These are phyloP conservation scores for Hypotaenidia okinawae DNA, from an alignment of 2,797 vertebrate genomes.

Conservation along the genomic window DNA sequence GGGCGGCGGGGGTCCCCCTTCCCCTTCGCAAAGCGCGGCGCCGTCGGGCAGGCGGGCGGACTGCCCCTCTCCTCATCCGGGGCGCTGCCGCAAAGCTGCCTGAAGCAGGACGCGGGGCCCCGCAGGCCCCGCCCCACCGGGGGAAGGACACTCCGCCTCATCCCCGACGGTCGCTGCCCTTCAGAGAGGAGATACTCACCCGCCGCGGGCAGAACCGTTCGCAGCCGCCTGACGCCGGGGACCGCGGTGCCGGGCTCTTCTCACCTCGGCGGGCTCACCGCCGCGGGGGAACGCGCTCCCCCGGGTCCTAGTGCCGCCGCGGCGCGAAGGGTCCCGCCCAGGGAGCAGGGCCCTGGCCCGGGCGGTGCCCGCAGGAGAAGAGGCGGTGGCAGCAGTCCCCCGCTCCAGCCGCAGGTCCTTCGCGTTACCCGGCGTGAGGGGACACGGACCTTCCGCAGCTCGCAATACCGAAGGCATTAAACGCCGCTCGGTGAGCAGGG, in stretches of 20 bases:
- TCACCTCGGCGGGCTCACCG: neutral
- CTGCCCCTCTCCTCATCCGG: neutral
- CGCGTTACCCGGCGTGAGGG: neutral
- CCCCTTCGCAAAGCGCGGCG: neutral
- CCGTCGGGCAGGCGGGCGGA: too few relatives aligned
- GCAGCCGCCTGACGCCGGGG: neutral
- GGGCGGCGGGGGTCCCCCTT: too few relatives aligned
- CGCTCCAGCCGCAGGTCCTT: neutral
- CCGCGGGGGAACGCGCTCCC: neutral
- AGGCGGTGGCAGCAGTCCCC: neutral
- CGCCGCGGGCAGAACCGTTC: too few relatives aligned
- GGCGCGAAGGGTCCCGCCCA: neutral
- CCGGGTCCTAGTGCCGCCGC: neutral
- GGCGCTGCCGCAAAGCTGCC: neutral
- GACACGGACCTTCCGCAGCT: too few relatives aligned
- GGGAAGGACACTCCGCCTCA: neutral
- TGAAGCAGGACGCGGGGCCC: neutral
- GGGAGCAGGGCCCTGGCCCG: neutral
- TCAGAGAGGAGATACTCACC: neutral
- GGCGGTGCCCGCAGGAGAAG: neutral
- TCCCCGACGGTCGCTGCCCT: neutral
- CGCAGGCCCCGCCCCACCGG: too few relatives aligned
- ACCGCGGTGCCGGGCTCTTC: neutral
- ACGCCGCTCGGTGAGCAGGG: rapidly evolving
- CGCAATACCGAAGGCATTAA: rapidly evolving